These are phyloP conservation scores for Trachelipus rathkii DNA, from an alignment of 1,140 invertebrate genomes.

Conservation along the genomic window DNA sequence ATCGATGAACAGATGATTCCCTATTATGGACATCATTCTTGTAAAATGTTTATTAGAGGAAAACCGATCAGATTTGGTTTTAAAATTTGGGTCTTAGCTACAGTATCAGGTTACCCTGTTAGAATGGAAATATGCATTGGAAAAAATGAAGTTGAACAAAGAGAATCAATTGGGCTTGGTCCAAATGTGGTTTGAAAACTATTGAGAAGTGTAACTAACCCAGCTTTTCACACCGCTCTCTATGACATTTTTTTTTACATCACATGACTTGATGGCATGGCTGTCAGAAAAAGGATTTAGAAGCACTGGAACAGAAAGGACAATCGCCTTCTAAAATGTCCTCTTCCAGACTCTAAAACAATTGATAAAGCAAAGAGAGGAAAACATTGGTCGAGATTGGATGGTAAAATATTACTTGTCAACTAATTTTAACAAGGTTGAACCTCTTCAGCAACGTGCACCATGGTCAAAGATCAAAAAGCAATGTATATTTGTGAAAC, in stretches of 20 bases:
- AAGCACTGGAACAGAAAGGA: constrained; percentile 18
- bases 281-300: constrained; percentile 25
- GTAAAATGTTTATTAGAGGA: constrained; percentile 53
- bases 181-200: constrained; percentile 22
- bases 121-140: constrained; percentile 24
- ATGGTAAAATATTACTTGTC: neutral
- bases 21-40: constrained; percentile 54
- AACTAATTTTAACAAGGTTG: too few species aligned
- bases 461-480: too few species aligned
- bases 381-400: too few species aligned
- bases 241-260: constrained; percentile 29
- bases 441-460: too few species aligned
- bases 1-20: constrained; percentile 56
- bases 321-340: constrained; percentile 19
- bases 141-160: neutral
- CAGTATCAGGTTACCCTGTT: constrained; percentile 18
- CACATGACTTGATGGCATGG: constrained; percentile 14
- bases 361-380: too few species aligned
- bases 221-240: constrained; percentile 17
- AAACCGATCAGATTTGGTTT: constrained; percentile 54
- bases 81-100: constrained; percentile 46
- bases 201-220: constrained; percentile 6
- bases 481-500: too few species aligned
- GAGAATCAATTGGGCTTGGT: constrained; percentile 7
- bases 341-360: too few species aligned